Evolutionary conservation across 2,113 vertebrate species (phyloP).

Genomic region (Laticauda colubrina): DNA sequence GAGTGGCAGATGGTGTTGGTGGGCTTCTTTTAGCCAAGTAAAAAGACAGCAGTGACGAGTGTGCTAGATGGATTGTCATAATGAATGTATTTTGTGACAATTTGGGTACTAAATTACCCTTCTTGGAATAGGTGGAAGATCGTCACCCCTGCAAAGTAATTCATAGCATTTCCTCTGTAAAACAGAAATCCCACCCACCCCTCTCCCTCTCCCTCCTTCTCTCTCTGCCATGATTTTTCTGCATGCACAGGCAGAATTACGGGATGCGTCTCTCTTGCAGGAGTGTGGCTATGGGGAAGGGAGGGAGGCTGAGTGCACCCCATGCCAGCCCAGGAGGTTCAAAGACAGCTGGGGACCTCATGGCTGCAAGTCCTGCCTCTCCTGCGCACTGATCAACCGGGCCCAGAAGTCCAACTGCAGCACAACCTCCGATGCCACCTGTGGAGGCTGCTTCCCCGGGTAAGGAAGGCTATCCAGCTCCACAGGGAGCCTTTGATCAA

Average conservation of each 20-base stretch:
- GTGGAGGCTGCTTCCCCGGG: conserved; percentile 79
- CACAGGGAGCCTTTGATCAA: accelerated
- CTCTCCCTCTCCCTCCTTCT: no score
- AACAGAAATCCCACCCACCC: neutral
- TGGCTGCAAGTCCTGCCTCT: conserved; percentile 76
- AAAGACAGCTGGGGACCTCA: conserved; percentile 78
- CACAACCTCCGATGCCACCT: conserved; percentile 63
- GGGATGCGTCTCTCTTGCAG: conserved; percentile 46
- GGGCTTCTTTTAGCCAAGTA: neutral
- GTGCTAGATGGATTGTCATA: neutral
- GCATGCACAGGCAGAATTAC: neutral
- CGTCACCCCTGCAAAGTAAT: neutral
- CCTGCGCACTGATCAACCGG: conserved; percentile 76
- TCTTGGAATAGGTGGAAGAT: neutral
- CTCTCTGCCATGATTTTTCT: neutral
- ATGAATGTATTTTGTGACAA: neutral
- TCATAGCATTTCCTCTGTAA: neutral
- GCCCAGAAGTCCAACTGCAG: conserved; percentile 74
- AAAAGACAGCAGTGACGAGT: neutral
- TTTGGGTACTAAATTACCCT: neutral
- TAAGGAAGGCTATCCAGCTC: conserved; percentile 42
- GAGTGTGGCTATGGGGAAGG: conserved; percentile 77
- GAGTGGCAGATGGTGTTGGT: neutral
- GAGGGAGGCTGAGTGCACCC: conserved; percentile 60
- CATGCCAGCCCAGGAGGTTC: conserved; percentile 73